Evolutionary conservation across 2,113 vertebrate species (phyloP).

Genomic region (Corapipo altera): DNA sequence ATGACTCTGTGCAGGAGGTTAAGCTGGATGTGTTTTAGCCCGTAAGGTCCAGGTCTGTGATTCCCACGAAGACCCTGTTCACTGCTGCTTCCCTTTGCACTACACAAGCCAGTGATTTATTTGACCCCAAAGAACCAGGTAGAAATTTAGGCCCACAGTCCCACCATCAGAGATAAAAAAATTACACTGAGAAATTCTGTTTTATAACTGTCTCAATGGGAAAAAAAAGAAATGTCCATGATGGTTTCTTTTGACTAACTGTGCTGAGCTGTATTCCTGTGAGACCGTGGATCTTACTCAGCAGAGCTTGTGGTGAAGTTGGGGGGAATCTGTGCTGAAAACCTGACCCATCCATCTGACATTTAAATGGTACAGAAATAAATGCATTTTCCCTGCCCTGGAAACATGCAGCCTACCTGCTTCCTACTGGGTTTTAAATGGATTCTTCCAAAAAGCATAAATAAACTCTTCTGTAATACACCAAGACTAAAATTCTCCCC

Average conservation of each 20-base stretch:
- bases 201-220: not conserved
- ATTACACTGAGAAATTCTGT: not conserved
- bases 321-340: not conserved
- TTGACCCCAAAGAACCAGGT: not conserved
- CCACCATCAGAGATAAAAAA: not conserved
- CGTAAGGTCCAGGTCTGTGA: not conserved
- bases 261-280: not conserved
- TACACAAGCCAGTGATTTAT: not conserved
- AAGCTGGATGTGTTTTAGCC: not conserved
- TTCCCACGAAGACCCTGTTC: not conserved
- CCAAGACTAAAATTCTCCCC: not conserved
- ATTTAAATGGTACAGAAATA: not conserved
- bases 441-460: not conserved
- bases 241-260: not conserved
- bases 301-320: not conserved
- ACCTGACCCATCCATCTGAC: not conserved
- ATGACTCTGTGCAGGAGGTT: not conserved
- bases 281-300: not conserved
- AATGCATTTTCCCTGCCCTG: not conserved
- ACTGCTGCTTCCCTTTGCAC: not conserved
- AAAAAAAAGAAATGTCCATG: not conserved
- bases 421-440: constrained; percentile 20
- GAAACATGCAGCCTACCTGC: not conserved
- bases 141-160: not conserved
- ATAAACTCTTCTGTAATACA: not conserved